Evolutionary conservation across 1,140 invertebrate genomes (phyloP), one percentile per base, ranked within the genome.

Genomic region (Drosophila nigrodunni): DNA sequence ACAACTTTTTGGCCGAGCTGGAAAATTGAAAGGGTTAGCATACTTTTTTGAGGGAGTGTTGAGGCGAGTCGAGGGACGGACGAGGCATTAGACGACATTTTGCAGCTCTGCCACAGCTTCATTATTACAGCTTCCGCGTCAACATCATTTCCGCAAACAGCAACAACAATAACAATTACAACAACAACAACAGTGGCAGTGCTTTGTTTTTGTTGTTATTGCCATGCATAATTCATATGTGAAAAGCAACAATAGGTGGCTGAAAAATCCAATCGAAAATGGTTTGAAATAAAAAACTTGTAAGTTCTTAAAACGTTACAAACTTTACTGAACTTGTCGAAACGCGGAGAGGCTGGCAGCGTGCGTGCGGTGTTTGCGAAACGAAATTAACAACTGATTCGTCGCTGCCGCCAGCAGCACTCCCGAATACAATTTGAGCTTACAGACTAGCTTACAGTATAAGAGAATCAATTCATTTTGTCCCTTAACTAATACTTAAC

Each of bases 171-270:
- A 41, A 66, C 13, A 60, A 21, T 8, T 7, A 60, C 10, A 70
- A 61, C 57, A 73, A 59, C 10, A 57, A 35, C 66, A 25, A 54
- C 4, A 54, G 2, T 39, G 8, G 46, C 21, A 59, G 55, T 54
- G 54, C 54, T 54, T 52, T 75, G 47, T 75, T 82, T 58, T 78
- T 82, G 41, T 77, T 85, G 82, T 64, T 73, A 62, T 62, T 81
- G 78, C 39, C 81, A 91, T 91, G 88, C 88, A 91, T 91, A 91
- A 91, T 91, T 91, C 88, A 91, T 91, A 91, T 91, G 88, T 91
- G 88, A 91, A 91, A 76, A 75, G 83, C 76, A 88, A 90, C 88
- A 91, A 90, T 91, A 81, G 88, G 88, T 85, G n/a, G n/a, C n/a
- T n/a, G n/a, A n/a, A n/a, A n/a, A n/a, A n/a, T n/a, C n/a, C n/a